Conservation (phyloP, 2,113 vertebrate species). For the Terrapene triunguis region DNA sequence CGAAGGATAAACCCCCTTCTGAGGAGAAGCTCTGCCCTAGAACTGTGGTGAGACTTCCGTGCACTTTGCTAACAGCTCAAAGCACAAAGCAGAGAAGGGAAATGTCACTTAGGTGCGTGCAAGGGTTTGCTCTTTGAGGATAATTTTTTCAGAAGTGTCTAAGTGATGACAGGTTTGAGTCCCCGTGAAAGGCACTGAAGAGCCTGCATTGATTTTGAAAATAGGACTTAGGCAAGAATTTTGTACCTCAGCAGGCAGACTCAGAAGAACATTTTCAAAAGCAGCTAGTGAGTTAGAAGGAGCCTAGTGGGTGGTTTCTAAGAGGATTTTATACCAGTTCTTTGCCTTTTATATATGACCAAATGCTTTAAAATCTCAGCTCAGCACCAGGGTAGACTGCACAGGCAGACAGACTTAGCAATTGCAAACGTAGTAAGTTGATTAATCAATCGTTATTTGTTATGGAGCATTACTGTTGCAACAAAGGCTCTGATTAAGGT, state of each 20-base stretch:
- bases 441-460: rapidly evolving
- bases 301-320: not conserved
- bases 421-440: rapidly evolving
- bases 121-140: not conserved
- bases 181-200: not conserved
- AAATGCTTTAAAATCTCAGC: not conserved
- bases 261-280: not conserved
- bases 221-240: too few species aligned
- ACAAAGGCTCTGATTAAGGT: not conserved
- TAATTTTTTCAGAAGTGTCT: not conserved
- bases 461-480: not conserved
- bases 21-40: not conserved
- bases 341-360: not conserved
- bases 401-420: not conserved
- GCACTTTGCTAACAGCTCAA: not conserved
- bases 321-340: not conserved
- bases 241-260: too few species aligned
- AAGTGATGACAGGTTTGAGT: not conserved
- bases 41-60: not conserved
- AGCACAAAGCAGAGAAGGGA: not conserved
- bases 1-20: not conserved
- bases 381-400: not conserved
- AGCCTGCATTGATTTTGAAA: not conserved
- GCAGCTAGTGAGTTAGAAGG: not conserved
- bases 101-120: too few species aligned